A percentile compares a stretch with the other conserved stretches of the same genome.
These are phyloP conservation scores for Lepetodrilus schrolli DNA, from an alignment of 2,888 invertebrate species.

Conservation along the genomic window DNA sequence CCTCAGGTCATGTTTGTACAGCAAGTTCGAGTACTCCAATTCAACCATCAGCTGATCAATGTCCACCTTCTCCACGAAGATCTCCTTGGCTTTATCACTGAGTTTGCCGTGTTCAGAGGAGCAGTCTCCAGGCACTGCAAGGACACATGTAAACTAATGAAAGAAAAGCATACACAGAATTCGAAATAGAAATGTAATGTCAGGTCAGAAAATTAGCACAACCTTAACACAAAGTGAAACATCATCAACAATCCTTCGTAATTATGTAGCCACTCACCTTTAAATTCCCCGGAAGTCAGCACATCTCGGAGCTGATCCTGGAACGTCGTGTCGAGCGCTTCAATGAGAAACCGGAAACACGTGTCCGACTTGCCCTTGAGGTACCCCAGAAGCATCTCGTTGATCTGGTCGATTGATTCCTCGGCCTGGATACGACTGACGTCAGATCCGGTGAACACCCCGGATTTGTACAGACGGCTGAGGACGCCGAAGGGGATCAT, in stretches of 20 bases:
- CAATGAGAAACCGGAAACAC: background rate
- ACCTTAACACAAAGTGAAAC: too few species aligned
- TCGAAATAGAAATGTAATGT: too few species aligned
- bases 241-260: too few species aligned
- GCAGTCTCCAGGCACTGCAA: too few species aligned
- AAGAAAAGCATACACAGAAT: too few species aligned
- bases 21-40: background rate
- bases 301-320: background rate
- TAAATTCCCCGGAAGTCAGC: background rate
- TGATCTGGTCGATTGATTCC: background rate
- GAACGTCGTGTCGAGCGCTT: background rate
- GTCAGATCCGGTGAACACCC: background rate
- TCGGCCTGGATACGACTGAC: background rate
- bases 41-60: background rate
- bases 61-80: background rate
- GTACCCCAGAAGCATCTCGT: slow-evolving; percentile 2
- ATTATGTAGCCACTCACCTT: background rate
- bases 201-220: too few species aligned
- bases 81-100: background rate
- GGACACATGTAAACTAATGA: too few species aligned
- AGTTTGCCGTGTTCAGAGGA: too few species aligned
- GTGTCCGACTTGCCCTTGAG: background rate
- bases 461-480: background rate
- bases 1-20: slow-evolving; percentile 2
- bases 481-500: slow-evolving; percentile 13